Evolutionary conservation across 2,113 vertebrate species (phyloP).

Genomic region (Capra hircus): DNA sequence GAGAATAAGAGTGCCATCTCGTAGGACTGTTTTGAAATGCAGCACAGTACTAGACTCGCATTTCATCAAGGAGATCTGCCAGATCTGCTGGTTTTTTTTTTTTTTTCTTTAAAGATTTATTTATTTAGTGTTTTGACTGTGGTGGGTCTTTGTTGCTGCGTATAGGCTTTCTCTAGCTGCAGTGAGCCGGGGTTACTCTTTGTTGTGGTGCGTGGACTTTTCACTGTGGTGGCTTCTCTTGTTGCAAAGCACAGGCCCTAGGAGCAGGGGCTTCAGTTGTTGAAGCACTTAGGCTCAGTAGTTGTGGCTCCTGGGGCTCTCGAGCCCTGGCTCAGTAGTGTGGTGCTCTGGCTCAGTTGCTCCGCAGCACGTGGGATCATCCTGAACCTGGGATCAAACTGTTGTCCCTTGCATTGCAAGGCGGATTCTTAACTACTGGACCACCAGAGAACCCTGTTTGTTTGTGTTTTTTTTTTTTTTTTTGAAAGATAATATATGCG

Average conservation of each 20-base stretch:
- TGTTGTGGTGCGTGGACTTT: background rate
- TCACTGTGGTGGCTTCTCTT: background rate
- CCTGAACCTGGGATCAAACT: background rate
- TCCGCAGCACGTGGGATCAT: background rate
- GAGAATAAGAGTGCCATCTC: background rate
- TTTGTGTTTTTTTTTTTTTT: background rate
- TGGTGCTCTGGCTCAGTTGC: background rate
- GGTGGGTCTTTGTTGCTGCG: background rate
- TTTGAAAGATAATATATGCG: background rate
- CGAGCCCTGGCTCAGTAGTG: background rate
- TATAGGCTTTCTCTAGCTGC: background rate
- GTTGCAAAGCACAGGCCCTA: background rate
- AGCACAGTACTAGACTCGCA: background rate
- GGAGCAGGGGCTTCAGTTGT: background rate
- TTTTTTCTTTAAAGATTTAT: background rate
- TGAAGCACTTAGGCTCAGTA: background rate
- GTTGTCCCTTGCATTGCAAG: background rate
- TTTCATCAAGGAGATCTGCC: background rate
- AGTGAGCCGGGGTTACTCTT: background rate
- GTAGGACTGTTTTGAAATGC: background rate
- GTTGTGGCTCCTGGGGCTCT: background rate
- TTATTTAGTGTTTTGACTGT: background rate
- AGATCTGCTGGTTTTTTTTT: background rate
- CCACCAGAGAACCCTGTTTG: background rate
- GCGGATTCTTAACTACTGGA: background rate